Base-by-base conservation (phyloP, 2,888 invertebrate species). In the Cactoblastis cactorum region DNA sequence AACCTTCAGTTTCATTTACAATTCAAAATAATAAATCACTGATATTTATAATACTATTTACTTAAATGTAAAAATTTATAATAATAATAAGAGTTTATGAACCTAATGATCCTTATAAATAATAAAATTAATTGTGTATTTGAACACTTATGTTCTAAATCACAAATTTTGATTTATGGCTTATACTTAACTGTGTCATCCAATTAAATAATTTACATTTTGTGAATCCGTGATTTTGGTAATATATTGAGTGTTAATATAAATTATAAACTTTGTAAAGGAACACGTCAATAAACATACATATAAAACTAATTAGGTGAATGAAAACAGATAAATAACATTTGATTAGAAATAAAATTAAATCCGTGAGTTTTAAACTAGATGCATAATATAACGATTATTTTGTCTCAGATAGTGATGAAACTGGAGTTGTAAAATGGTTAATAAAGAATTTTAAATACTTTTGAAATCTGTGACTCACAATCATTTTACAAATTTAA, bases 401-500 rank as follows among this genome's bases (percentile, higher is more conserved):
- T 47, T 11, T 35, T 9, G 14, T n/a, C 11, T 17, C 14, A 11
- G 24, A 18, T 17, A 41, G 14, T 32, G n/a, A 18, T 11, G 12
- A 45, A 45, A 32, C 28, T 28, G 28, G 28, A 6, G 8, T 28
- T 28, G 28, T 28, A 28, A 9, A 28, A 8, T 28, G 28, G 19
- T 22, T 2, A 4, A n/a, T 41, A 22, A 15, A 41, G 19, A 12
- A 38, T 17, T 17, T n/a, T 33, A 5, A 12, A 18, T 19, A 43
- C 9, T 14, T 43, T 14, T 19, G 18, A 19, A 32, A 2, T 12
- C 11, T 11, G 15, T 12, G 32, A 12, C 58, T 24, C 57, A 51
- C 67, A 63, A 85, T 86, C 79, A 74, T 47, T 66, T 28, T 53
- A 70, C n/a, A n/a, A n/a, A n/a, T n/a, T n/a, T n/a, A n/a, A n/a